Evolutionary conservation across 2,113 vertebrate species (phyloP).

Genomic region (Equus quagga): DNA sequence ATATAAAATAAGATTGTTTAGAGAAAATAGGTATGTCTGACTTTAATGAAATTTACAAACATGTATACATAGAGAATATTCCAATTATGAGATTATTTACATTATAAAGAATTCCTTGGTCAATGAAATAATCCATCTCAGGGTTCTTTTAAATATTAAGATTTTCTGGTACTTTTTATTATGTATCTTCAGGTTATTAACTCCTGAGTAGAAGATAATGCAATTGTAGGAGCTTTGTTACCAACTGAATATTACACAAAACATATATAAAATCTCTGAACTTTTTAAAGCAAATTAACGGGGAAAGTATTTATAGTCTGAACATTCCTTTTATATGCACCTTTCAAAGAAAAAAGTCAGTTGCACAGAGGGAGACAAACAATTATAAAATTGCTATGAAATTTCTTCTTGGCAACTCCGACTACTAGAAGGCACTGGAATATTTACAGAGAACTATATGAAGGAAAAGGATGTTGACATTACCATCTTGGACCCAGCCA

Average conservation of each 20-base stretch:
- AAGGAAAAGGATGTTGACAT: neutral
- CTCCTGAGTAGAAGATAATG: neutral
- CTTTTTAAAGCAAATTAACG: slow-evolving; percentile 4
- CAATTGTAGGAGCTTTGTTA: neutral
- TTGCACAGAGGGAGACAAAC: neutral
- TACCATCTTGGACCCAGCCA: neutral
- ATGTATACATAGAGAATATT: neutral
- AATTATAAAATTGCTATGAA: neutral
- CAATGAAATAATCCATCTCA: slow-evolving; percentile 5
- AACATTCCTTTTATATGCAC: neutral
- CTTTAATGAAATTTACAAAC: slow-evolving; percentile 54
- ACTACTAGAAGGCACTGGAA: neutral
- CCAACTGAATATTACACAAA: slow-evolving; percentile 3
- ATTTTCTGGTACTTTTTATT: neutral
- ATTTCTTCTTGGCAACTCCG: neutral
- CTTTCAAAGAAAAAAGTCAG: neutral
- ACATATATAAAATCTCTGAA: neutral
- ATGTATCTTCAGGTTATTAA: neutral
- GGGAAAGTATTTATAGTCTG: neutral
- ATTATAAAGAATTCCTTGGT: neutral
- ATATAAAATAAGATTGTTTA: neutral
- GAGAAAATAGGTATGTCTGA: neutral
- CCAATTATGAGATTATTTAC: slow-evolving; percentile 26
- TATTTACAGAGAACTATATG: neutral
- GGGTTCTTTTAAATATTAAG: slow-evolving; percentile 27